Conservation (phyloP, 2,113 vertebrate genomes). For the Xiphophorus hellerii region DNA sequence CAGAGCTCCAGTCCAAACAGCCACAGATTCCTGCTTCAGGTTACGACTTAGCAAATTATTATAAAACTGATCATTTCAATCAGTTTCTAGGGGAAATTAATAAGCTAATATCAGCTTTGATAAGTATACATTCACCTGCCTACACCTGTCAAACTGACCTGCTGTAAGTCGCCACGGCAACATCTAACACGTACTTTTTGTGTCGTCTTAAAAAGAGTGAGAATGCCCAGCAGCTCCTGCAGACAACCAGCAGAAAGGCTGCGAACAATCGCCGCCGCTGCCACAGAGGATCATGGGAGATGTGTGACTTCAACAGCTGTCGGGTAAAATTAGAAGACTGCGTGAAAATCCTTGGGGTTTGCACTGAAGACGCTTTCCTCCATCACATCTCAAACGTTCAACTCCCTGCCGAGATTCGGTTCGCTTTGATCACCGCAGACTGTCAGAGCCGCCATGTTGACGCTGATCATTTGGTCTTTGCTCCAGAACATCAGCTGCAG, state of each 20-base stretch:
- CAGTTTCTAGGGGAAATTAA: background rate
- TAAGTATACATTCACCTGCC: no score
- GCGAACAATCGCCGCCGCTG: background rate
- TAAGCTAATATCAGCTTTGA: background rate
- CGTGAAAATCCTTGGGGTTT: background rate
- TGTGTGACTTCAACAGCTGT: slow-evolving; percentile 7
- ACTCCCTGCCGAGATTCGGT: background rate
- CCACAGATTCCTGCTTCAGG: no score
- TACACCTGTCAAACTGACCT: no score
- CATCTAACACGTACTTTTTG: background rate
- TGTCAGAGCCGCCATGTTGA: background rate
- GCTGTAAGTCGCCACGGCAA: no score
- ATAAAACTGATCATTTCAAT: background rate
- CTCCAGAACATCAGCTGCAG: background rate
- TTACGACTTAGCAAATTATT: background rate
- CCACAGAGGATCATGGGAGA: background rate
- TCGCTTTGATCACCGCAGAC: background rate
- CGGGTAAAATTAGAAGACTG: background rate
- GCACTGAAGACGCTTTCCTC: background rate
- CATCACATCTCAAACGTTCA: background rate
- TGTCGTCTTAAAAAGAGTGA: background rate
- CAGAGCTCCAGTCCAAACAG: no score
- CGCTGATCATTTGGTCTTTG: background rate
- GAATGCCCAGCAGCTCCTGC: background rate
- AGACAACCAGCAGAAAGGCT: background rate